Conservation (phyloP, 2,113 vertebrate genomes). For the Spheniscus mendiculus region DNA sequence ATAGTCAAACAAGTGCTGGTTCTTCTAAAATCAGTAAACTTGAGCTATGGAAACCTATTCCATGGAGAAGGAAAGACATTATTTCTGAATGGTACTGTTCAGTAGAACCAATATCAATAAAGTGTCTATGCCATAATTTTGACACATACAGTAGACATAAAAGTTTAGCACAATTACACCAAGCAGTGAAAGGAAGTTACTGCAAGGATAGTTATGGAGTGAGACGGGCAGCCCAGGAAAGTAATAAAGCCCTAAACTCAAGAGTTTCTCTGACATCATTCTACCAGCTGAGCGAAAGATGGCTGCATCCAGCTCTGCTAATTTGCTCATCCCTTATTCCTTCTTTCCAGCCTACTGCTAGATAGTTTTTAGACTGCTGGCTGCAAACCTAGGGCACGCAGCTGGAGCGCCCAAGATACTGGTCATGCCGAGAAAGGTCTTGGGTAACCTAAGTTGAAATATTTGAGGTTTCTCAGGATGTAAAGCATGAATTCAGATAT, state of each 20-base stretch:
- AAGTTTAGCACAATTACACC: not conserved
- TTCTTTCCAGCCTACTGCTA: not conserved
- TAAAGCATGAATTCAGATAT: not conserved
- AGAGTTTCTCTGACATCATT: not conserved
- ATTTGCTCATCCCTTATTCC: not conserved
- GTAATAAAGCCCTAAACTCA: not conserved
- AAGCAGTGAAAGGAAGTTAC: not conserved
- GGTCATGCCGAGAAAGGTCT: not conserved
- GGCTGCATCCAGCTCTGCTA: not conserved
- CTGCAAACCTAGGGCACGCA: not conserved
- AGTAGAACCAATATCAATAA: not conserved
- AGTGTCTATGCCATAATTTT: not conserved
- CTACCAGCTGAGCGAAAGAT: fast-evolving
- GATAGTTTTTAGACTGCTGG: not conserved
- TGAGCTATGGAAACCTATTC: not conserved
- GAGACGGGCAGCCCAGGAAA: not conserved
- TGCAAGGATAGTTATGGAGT: not conserved
- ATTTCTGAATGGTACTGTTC: not conserved
- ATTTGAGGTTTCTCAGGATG: not conserved
- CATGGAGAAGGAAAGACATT: not conserved
- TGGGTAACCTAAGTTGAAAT: not conserved
- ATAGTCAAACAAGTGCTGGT: not conserved
- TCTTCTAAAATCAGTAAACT: not conserved
- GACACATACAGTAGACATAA: not conserved
- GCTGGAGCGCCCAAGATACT: not conserved